These are phyloP conservation scores for Knipowitschia caucasica DNA, from an alignment of 2,797 vertebrate species.

Conservation along the genomic window DNA sequence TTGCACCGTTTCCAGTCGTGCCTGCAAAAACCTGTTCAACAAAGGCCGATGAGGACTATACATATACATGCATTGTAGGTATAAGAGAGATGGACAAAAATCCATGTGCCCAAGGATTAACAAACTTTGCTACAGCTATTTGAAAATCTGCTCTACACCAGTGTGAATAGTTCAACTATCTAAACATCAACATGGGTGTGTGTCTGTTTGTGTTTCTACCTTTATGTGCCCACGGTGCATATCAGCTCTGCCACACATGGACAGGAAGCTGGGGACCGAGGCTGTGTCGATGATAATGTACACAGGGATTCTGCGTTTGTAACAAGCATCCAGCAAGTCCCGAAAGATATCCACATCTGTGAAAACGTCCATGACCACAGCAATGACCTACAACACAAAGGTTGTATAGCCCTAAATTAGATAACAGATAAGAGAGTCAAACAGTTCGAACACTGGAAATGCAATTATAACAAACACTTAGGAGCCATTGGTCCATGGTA, in stretches of 20 bases:
- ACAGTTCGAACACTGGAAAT: too few relatives aligned
- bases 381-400: slow-evolving; percentile 88
- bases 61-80: neutral
- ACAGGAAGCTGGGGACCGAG: slow-evolving; percentile 85
- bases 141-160: slow-evolving; percentile 10
- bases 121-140: neutral
- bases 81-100: neutral
- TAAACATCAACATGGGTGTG: slow-evolving; percentile 38
- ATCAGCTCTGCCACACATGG: slow-evolving; percentile 90
- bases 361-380: slow-evolving; percentile 95
- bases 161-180: slow-evolving; percentile 9
- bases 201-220: slow-evolving; percentile 62
- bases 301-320: slow-evolving; percentile 87
- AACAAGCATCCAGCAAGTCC: slow-evolving; percentile 87
- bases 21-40: slow-evolving; percentile 20
- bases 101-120: neutral
- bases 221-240: slow-evolving; percentile 94
- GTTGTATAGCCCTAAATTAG: too few relatives aligned
- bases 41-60: neutral
- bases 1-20: slow-evolving; percentile 11
- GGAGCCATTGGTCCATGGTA: too few relatives aligned
- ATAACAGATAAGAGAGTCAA: slow-evolving; percentile 31
- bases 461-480: too few relatives aligned
- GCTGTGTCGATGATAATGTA: slow-evolving; percentile 91
- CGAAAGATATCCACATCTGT: slow-evolving; percentile 97